Percentiles rank a stretch among this genome's conserved stretches.
Evolutionary conservation across 2,888 invertebrate species (phyloP).

Genomic region (Parasteatoda lunata): DNA sequence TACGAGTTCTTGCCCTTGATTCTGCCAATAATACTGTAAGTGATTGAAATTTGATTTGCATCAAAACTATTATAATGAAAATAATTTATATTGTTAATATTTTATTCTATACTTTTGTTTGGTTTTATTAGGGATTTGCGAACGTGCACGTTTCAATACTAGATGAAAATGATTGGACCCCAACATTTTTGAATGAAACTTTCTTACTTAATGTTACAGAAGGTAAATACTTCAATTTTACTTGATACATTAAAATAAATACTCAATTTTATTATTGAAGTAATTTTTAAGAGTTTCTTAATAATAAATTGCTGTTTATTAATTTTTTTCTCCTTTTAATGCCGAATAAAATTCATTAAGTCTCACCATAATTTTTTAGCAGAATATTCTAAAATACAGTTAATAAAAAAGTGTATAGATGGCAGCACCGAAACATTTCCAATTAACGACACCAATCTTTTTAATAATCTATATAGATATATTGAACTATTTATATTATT

Average conservation of each 20-base stretch:
- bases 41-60: not conserved
- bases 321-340: too few relatives aligned
- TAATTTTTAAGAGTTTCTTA: too few relatives aligned
- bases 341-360: not conserved
- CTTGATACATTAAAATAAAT: not conserved
- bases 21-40: slow-evolving; percentile 70
- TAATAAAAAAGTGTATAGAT: not conserved
- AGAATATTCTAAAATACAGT: not conserved
- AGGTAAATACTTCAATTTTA: slow-evolving; percentile 55
- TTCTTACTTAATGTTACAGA: slow-evolving; percentile 71
- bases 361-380: not conserved
- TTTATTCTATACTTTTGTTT: not conserved
- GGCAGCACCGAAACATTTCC: not conserved
- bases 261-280: not conserved
- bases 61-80: not conserved
- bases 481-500: too few relatives aligned
- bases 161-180: slow-evolving; percentile 71
- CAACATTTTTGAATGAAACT: slow-evolving; percentile 71
- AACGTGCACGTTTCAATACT: slow-evolving; percentile 70
- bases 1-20: slow-evolving; percentile 70
- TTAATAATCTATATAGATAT: too few relatives aligned
- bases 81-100: not conserved
- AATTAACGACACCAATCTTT: too few relatives aligned
- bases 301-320: too few relatives aligned
- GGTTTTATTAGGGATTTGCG: slow-evolving; percentile 68